phyloP scores from a whole-genome alignment of 2,113 vertebrate species.

The Tonatia bakeri region DNA sequence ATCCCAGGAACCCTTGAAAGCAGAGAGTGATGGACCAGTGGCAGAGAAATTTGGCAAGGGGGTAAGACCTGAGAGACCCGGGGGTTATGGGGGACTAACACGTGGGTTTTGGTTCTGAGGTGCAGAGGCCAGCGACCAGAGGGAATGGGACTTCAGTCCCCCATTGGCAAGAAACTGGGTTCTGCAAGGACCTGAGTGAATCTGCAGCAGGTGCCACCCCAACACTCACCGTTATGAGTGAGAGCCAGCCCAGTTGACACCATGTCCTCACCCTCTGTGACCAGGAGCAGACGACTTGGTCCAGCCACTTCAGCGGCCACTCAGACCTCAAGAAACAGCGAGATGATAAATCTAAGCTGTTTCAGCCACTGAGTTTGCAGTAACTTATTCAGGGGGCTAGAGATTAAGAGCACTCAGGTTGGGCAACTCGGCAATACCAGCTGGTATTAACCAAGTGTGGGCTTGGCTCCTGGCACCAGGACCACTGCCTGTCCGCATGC shows the following conservation, averaged over 20 bases:
- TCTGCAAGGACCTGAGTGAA: not conserved
- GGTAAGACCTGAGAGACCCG: not conserved
- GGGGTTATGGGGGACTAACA: not conserved
- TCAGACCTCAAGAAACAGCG: not conserved
- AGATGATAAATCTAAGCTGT: not conserved
- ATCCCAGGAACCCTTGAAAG: not conserved
- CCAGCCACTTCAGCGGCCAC: not conserved
- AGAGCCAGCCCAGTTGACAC: not conserved
- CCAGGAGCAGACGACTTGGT: not conserved
- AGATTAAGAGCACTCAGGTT: not conserved
- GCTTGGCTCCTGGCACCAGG: not conserved
- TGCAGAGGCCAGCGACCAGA: not conserved
- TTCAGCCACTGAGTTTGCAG: not conserved
- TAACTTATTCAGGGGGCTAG: not conserved
- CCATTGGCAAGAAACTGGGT: not conserved
- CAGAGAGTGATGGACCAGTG: not conserved
- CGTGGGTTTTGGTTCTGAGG: not conserved
- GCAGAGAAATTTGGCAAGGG: not conserved
- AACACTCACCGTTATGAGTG: not conserved
- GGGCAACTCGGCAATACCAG: not conserved
- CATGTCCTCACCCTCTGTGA: not conserved
- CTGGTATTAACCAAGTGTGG: not conserved
- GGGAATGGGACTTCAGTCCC: not conserved
- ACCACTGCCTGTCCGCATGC: accelerated
- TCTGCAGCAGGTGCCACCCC: not conserved